Percentiles rank a stretch among this genome's conserved stretches.
These are phyloP conservation scores for Drosophila neutralis DNA, from an alignment of 2,888 invertebrate genomes.

Conservation along the genomic window DNA sequence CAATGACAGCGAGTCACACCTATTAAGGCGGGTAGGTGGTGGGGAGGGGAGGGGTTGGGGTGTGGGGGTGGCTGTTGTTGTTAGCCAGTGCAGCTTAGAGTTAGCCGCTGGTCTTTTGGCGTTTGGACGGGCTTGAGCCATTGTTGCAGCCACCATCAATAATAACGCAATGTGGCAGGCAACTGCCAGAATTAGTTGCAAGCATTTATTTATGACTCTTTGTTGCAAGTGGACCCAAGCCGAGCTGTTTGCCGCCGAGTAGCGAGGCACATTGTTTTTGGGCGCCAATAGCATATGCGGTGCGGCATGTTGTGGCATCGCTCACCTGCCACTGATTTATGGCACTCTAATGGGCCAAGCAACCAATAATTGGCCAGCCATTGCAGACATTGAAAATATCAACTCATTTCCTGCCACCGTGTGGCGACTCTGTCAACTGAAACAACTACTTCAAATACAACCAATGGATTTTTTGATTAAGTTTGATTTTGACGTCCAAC, in stretches of 20 bases:
- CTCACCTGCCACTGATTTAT: slow-evolving; percentile 71
- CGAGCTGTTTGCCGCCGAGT: slow-evolving; percentile 2
- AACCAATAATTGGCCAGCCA: slow-evolving; percentile 65
- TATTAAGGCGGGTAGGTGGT: background rate
- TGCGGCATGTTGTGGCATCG: slow-evolving; percentile 23
- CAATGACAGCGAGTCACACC: slow-evolving; percentile 21
- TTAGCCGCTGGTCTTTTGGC: slow-evolving; percentile 18
- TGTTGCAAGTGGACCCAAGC: slow-evolving; percentile 46
- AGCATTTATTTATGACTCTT: slow-evolving; percentile 80
- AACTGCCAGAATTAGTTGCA: slow-evolving; percentile 78
- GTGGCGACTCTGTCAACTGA: slow-evolving; percentile 9
- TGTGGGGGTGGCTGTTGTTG: background rate
- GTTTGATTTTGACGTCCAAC: background rate
- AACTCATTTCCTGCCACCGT: slow-evolving; percentile 37
- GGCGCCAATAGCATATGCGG: slow-evolving; percentile 33
- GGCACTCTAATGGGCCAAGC: slow-evolving; percentile 64
- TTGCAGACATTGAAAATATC: background rate
- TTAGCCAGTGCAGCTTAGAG: background rate
- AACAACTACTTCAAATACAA: background rate
- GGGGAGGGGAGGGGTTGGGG: background rate
- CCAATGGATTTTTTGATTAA: background rate
- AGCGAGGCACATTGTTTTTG: slow-evolving; percentile 41
- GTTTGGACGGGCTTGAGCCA: slow-evolving; percentile 29
- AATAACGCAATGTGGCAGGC: slow-evolving; percentile 75
- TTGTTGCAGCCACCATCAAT: slow-evolving; percentile 71